Base-by-base conservation (phyloP, 2,888 invertebrate genomes). In the Eledone cirrhosa region DNA sequence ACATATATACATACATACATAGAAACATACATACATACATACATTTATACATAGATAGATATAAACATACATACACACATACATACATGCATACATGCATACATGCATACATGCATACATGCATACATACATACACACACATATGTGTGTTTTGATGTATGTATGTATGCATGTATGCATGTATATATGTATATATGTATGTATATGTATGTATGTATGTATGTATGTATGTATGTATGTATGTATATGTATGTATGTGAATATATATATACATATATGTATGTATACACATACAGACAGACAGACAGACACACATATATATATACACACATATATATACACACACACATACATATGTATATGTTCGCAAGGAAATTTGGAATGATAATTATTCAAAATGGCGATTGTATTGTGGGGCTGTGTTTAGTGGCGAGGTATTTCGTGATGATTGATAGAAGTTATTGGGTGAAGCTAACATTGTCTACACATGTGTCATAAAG, bases 111-210 rank as follows among this genome's bases (percentile, higher is more conserved):
- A 22, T 63, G 27, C 27, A 63, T 63, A 63, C 27, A 63, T 63
- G 27, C 11, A 63, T 22, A 63, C 27, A 63, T 63, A 7, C 22
- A 63, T 22, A 14, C 11, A 22, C 27, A 63, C 27, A 63, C 22
- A 22, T 63, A 63, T 63, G 22, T 63, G 24, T 63, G 22, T 63
- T 22, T 14, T 22, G 16, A 14, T 63, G 27, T 63, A 63, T 22
- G 11, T 63, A 63, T 22, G 22, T 63, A 65, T 27, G n/a, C 0
- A 13, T 13, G 8, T 65, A 27, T 24, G 29, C 0, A 65, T 27
- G 24, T 65, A 27, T 65, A 65, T 65, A 65, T 65, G 24, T 65
- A 65, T 27, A 65, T 65, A 65, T 65, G 24, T 65, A 65, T 65
- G 24, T 65, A 65, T 65, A 65, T 65, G 24, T 24, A 65, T 65